Base-by-base conservation (phyloP, 2,797 vertebrate species). In the Spheniscus humboldti region DNA sequence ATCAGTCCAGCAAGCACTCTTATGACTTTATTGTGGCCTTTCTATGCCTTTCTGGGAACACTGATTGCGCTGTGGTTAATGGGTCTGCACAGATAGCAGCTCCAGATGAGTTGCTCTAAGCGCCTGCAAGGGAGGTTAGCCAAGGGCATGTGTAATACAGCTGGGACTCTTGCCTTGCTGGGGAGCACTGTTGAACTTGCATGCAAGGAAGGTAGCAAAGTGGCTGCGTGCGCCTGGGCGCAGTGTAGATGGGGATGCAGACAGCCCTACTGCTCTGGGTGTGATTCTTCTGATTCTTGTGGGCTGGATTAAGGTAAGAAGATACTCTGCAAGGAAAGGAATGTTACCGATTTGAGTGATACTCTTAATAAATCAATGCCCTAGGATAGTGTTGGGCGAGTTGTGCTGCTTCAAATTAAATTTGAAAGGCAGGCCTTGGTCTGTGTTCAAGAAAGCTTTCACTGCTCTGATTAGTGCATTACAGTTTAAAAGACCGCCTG, bases 1-100 rank as follows among this genome's bases (percentile, higher is more conserved):
- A 11, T 63, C 71, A 63, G 63, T 1, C 50, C 73, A 27, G 5
- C 0, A 3, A 86, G 69, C 1, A 0, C 56, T 47, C 76, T 59
- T 8, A 4, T 0, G 10, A 27, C 66, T 84, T 84, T 31, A 33
- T 13, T 53, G 90, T 57, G 76, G 88, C 63, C 37, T 67, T 56
- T 80, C 45, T 35, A 41, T 41, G 45, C 39, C 35, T 18, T 76
- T 66, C 75, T 37, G 85, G 83, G 55, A 72, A n/a, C 9, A 0
- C 59, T 10, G 84, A 43, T 39, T 79, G 74, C 1, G 0, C 52
- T 45, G 78, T 57, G 75, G 4, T 60, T 82, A 63, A 79, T 71
- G 84, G 71, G 2, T 89, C 86, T 85, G 83, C 71, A 47, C 84
- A 30, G 88, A 27, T 1, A 20, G 63, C 22, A 47, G 74, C 74